These are phyloP conservation scores for Oxyura jamaicensis DNA, from an alignment of 2,113 vertebrate species.

Conservation along the genomic window DNA sequence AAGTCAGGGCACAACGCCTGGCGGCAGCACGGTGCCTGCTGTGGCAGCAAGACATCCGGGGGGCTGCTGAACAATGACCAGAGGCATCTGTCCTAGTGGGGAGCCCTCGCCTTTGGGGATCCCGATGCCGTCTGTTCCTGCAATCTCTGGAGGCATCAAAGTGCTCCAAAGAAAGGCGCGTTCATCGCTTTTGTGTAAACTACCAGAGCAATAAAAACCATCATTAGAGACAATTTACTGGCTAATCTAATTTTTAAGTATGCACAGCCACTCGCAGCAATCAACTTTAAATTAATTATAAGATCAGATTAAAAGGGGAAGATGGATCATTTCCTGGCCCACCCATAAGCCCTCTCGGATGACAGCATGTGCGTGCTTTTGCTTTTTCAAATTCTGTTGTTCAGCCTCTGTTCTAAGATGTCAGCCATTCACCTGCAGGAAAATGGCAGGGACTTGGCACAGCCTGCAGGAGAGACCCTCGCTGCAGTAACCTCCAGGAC, in stretches of 20 bases:
- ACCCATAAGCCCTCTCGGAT: neutral
- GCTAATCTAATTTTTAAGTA: constrained; percentile 29
- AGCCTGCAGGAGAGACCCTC: neutral
- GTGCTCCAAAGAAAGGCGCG: accelerated
- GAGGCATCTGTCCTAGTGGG: accelerated
- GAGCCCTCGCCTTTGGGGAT: neutral
- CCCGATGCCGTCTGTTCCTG: accelerated
- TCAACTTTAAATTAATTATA: constrained; percentile 24
- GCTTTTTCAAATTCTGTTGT: neutral
- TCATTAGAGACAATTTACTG: neutral
- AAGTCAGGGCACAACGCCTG: accelerated
- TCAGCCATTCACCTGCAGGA: constrained; percentile 49
- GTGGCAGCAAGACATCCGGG: neutral
- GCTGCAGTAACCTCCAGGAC: constrained; percentile 58
- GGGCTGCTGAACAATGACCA: accelerated
- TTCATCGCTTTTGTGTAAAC: neutral
- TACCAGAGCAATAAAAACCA: neutral
- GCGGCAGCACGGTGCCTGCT: neutral
- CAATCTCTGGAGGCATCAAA: neutral
- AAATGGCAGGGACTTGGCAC: constrained; percentile 60
- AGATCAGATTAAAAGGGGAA: constrained; percentile 5
- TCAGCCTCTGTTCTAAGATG: neutral
- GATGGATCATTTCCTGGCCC: neutral
- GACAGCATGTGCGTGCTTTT: neutral
- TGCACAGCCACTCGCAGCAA: neutral